Base-by-base conservation (phyloP, 23 tunicate species). In the Phallusia fumigata region DNA sequence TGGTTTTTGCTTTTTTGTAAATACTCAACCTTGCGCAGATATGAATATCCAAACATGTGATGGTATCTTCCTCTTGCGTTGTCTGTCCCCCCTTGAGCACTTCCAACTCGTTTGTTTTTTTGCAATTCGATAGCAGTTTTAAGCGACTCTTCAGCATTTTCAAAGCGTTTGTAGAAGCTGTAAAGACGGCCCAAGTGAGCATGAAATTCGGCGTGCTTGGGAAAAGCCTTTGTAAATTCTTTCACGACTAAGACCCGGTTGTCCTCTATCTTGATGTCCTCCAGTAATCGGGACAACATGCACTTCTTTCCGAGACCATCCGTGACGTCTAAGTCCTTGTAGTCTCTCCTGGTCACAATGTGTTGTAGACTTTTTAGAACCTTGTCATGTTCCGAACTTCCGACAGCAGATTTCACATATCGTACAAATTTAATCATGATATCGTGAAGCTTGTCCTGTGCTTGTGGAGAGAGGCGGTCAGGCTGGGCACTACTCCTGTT, bases 111-210 rank as follows among this genome's bases (percentile, higher is more conserved):
- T 1, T 18, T 65, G 32, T 22, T 8, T 50, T 32, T 74, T 31
- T 86, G 72, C 0, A 89, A 32, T 18, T 79, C 79, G 34, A 89
- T 51, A 34, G 93, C 93, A 0, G 24, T 79, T 26, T 53, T 74
- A 33, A 89, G 65, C 22, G 80, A 80, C 26, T 52, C 44, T 53
- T 89, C 93, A 8, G 93, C 93, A 26, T 79, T 74, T 15, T 84
- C 65, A 74, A 76, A 89, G 0, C 47, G 49, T 34, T 58, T 51
- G 35, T 36, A 72, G 34, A 73, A 52, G 44, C 87, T 87, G 5
- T 35, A 80, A 52, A 89, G 45, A 15, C 93, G 80, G n/a, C 93
- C 93, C 1, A 84, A 53, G 74, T 89, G 93, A 8, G 93, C 93
- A 83, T 84, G 85, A 58, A 89, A 89, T 74, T 89, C 85, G 19